These are phyloP conservation scores for Trinectes maculatus DNA, from an alignment of 2,113 vertebrate species.

Conservation along the genomic window DNA sequence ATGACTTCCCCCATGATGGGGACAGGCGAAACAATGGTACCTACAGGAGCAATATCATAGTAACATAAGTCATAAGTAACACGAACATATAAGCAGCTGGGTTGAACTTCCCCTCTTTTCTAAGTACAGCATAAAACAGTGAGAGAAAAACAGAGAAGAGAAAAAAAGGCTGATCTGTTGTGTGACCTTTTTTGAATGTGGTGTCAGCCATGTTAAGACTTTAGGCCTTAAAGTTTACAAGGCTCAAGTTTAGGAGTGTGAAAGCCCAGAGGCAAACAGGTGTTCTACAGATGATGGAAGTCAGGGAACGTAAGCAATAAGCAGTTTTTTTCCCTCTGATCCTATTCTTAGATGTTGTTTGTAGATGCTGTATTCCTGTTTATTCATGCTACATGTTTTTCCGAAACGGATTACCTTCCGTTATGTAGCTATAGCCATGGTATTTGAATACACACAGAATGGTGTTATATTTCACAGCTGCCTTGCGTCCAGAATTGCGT, in stretches of 20 bases:
- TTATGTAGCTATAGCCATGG: conserved; percentile 27
- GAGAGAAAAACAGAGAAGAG: neutral
- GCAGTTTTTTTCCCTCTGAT: conserved; percentile 8
- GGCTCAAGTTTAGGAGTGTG: conserved; percentile 23
- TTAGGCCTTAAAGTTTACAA: conserved; percentile 23
- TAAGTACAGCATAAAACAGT: neutral
- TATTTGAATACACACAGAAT: conserved; percentile 50
- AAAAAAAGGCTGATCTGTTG: conserved; percentile 23
- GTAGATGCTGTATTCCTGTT: conserved; percentile 17
- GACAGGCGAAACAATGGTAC: neutral
- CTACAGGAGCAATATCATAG: neutral
- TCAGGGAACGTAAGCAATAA: neutral
- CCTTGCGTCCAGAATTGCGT: too few relatives aligned
- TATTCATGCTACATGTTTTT: conserved; percentile 39
- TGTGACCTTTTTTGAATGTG: conserved; percentile 22
- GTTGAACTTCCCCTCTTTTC: neutral
- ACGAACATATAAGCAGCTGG: neutral
- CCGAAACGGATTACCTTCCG: conserved; percentile 28
- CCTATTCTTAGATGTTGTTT: conserved; percentile 51
- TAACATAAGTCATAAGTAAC: too few relatives aligned
- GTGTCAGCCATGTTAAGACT: conserved; percentile 17
- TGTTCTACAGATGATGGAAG: conserved; percentile 22
- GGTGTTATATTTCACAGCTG: conserved; percentile 49
- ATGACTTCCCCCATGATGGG: neutral
- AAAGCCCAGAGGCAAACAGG: conserved; percentile 40